Evolutionary conservation across 2,113 vertebrate species (phyloP).

Genomic region (Phainopepla nitens): DNA sequence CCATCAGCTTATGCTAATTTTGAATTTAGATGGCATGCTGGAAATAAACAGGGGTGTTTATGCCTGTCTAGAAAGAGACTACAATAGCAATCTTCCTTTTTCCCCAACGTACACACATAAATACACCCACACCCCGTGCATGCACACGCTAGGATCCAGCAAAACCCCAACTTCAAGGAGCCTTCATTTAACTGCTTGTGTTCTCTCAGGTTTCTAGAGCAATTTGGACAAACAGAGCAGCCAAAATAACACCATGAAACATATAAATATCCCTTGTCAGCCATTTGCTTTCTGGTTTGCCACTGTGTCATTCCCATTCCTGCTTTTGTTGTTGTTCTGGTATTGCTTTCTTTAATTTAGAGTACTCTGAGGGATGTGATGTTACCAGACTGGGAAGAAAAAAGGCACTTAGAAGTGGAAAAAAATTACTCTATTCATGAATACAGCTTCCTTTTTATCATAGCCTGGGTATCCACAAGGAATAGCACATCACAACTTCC

Average conservation of each 20-base stretch:
- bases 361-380: not conserved
- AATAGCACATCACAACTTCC: not conserved
- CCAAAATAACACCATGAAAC: not conserved
- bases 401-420: not conserved
- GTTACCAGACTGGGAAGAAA: not conserved
- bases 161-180: not conserved
- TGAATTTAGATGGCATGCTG: conserved; percentile 12
- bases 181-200: not conserved
- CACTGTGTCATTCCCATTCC: not conserved
- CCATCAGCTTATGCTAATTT: conserved; percentile 43
- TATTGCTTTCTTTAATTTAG: not conserved
- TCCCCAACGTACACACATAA: not conserved
- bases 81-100: not conserved
- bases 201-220: not conserved
- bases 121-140: not conserved
- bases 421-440: not conserved
- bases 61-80: not conserved
- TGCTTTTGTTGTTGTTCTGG: not conserved
- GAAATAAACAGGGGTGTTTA: conserved; percentile 6
- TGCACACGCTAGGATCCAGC: fast-evolving
- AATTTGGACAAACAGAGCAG: not conserved
- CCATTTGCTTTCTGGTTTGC: conserved; percentile 11
- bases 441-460: not conserved
- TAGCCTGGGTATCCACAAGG: not conserved
- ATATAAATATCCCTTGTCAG: not conserved